phyloP scores from a whole-genome alignment of 2,888 invertebrate species.

The Perithous albicinctus region DNA sequence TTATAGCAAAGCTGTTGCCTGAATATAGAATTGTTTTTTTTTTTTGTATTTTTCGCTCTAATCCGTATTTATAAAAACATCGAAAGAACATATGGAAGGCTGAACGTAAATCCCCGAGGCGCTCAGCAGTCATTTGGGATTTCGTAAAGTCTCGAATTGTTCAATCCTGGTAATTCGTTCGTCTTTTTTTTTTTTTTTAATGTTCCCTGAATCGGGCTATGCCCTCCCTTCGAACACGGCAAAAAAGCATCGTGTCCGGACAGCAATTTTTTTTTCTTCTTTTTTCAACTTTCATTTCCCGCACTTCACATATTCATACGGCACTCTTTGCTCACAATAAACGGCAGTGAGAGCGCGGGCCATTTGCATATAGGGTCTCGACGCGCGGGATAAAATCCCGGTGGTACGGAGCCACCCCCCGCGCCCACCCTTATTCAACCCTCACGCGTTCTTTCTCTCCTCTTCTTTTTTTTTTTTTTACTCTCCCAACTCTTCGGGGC shows the following conservation, averaged over 20 bases:
- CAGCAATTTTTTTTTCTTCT: constrained; percentile 65
- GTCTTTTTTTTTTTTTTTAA: constrained; percentile 25
- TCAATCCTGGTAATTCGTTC: constrained; percentile 39
- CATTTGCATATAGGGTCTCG: constrained; percentile 82
- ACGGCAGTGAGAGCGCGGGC: constrained; percentile 72
- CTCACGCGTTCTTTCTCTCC: constrained; percentile 35
- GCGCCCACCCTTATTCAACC: constrained; percentile 60
- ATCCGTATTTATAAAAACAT: constrained; percentile 32
- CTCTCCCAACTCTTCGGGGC: constrained; percentile 48
- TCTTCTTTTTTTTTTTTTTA: constrained; percentile 27
- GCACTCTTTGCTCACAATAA: constrained; percentile 82
- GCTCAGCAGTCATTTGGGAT: constrained; percentile 47
- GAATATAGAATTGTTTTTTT: neutral
- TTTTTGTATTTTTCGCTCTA: neutral
- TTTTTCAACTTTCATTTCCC: constrained; percentile 75
- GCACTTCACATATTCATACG: constrained; percentile 82
- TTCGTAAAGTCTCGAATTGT: constrained; percentile 41
- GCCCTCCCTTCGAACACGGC: constrained; percentile 34
- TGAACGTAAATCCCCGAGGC: constrained; percentile 29
- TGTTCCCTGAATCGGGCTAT: constrained; percentile 23
- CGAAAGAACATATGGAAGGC: neutral
- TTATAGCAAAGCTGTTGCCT: neutral
- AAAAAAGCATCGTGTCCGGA: constrained; percentile 57
- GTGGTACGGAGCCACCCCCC: constrained; percentile 65
- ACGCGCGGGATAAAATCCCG: constrained; percentile 76